Base-by-base conservation (phyloP, 1,140 invertebrate genomes). In the Brachionus rubens region DNA sequence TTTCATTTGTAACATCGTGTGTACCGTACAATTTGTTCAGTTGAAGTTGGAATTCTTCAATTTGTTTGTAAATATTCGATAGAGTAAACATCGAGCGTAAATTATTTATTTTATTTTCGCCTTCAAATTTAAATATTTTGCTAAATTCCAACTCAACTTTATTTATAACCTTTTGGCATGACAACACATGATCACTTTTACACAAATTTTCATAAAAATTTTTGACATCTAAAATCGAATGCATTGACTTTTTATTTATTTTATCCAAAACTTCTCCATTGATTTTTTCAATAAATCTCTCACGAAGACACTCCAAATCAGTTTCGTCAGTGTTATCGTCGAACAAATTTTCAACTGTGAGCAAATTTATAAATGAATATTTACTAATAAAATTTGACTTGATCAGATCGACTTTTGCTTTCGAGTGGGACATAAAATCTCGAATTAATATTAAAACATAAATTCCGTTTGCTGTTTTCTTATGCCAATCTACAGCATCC, bases 21-120 rank as follows among this genome's bases (percentile, higher is more conserved):
- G 50, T 24, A 54, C 33, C 33, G 9, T 54, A 54, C 3, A 14
- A 54, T 14, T 54, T 28, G 26, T 28, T 54, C n/a, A 54, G 28
- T 54, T 54, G 24, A 28, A 28, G 24, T 30, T 30, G 5, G 28
- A 28, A 28, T 54, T 28, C 28, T 54, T 54, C 52, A 30, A 54
- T 54, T 28, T 54, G 7, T 54, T 54, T 54, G 12, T 54, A 54
- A 54, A 54, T 54, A 54, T 54, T 54, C 28, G 52, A 54, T 28
- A 54, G 14, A 1, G 24, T n/a, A 54, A 54, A 54, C 9, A 54
- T 30, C 28, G 52, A 54, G n/a, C 24, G 24, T 9, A 28, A 12
- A 28, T 54, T 28, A 54, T 28, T 28, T 1, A 28, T 28, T 28
- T 28, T 54, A 12, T 54, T 26, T 10, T 54, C 26, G 9, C 21